Conservation (phyloP, 64 coral and sea anemone species). For the Acropora tenuis region DNA sequence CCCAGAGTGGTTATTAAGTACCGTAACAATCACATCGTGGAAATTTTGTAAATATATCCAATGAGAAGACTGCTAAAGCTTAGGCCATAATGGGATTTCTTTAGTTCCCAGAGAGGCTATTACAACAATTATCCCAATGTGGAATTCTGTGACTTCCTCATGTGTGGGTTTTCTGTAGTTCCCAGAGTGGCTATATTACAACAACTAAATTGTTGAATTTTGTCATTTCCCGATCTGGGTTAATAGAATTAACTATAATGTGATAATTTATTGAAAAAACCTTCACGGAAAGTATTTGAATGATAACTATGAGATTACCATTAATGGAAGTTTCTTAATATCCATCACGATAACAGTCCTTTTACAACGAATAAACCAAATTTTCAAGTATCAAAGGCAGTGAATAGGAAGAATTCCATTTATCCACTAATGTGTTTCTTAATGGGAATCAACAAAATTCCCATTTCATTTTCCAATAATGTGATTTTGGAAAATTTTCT, state of each 20-base stretch:
- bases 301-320: background rate
- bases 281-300: background rate
- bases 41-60: no score
- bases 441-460: background rate
- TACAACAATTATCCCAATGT: no score
- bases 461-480: slow-evolving; percentile 18
- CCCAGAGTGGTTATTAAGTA: no score
- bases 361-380: background rate
- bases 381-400: background rate
- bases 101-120: no score
- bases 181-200: background rate
- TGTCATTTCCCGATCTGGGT: slow-evolving; percentile 4
- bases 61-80: no score
- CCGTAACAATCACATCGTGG: no score
- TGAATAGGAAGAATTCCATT: slow-evolving; percentile 23
- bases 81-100: no score
- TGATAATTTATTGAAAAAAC: background rate
- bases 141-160: background rate
- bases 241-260: background rate
- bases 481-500: slow-evolving; percentile 8
- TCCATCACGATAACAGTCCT: background rate
- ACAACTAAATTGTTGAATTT: slow-evolving; percentile 3
- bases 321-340: slow-evolving; percentile 1
- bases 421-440: background rate
- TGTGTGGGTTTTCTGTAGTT: background rate